These are phyloP conservation scores for Platygyra sinensis DNA, from an alignment of 64 coral and sea anemone genomes.

Conservation along the genomic window DNA sequence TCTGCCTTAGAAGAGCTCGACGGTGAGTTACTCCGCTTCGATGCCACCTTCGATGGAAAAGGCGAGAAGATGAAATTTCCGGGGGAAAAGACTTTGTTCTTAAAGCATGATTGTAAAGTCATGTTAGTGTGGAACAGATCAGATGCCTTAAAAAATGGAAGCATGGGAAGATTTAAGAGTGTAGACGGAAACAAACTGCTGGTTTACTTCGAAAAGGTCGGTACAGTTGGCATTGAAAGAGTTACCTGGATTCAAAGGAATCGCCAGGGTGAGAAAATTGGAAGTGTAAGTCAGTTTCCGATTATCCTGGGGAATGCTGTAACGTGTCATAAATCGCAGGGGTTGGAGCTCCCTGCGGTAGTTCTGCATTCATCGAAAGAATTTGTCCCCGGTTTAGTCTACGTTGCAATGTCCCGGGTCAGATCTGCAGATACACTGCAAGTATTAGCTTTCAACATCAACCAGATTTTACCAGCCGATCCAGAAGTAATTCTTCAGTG, in stretches of 20 bases:
- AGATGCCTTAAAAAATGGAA: conserved; percentile 10
- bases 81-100: not conserved
- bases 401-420: conserved; percentile 29
- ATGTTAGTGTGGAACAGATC: conserved; percentile 30
- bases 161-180: not conserved
- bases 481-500: conserved; percentile 20
- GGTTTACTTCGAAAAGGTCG: not conserved
- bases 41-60: not conserved
- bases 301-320: not conserved
- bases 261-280: not conserved
- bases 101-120: conserved; percentile 1
- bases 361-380: conserved; percentile 28
- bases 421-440: not conserved
- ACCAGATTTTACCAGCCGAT: not conserved
- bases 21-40: not conserved
- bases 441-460: conserved; percentile 13
- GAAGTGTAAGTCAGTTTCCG: conserved; percentile 8
- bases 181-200: not conserved
- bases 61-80: conserved; percentile 11
- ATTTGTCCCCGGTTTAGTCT: conserved; percentile 37
- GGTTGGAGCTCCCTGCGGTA: conserved; percentile 6
- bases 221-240: not conserved
- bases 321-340: conserved; percentile 35
- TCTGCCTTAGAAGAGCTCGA: not conserved
- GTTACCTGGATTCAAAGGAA: not conserved